Evolutionary conservation across 30 jellyfish, hydroid and myxozoan species (phyloP).

Genomic region (Cassiopea xamachana): DNA sequence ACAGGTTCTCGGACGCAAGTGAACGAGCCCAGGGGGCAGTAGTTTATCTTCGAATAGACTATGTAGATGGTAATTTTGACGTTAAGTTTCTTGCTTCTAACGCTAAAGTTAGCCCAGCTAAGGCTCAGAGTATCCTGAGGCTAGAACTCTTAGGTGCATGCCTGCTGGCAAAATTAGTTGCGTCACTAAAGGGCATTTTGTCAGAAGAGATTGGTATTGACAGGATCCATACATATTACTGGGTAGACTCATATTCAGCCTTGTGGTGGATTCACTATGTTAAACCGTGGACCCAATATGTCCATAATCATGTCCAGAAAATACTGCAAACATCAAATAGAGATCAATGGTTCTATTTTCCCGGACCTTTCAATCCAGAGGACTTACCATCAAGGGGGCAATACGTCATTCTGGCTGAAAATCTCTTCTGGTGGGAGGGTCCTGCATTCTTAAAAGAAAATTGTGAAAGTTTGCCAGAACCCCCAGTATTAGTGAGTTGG

Average conservation of each 20-base stretch:
- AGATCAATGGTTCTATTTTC: too few relatives aligned
- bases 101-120: slow-evolving; percentile 73
- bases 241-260: slow-evolving; percentile 77
- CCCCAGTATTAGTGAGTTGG: slow-evolving; percentile 24
- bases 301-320: slow-evolving; percentile 38
- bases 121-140: slow-evolving; percentile 62
- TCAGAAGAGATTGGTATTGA: slow-evolving; percentile 8
- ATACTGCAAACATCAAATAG: slow-evolving; percentile 42
- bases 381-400: neutral
- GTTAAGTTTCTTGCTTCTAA: slow-evolving; percentile 70
- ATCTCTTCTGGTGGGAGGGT: slow-evolving; percentile 72
- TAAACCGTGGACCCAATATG: slow-evolving; percentile 70
- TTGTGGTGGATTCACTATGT: slow-evolving; percentile 42
- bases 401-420: slow-evolving; percentile 14
- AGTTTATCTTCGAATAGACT: slow-evolving; percentile 64
- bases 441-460: slow-evolving; percentile 40
- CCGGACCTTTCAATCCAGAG: too few relatives aligned
- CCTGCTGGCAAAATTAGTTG: slow-evolving; percentile 63
- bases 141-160: slow-evolving; percentile 82
- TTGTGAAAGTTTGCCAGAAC: slow-evolving; percentile 36
- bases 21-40: slow-evolving; percentile 69
- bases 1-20: slow-evolving; percentile 82
- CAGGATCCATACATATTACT: slow-evolving; percentile 27
- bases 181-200: slow-evolving; percentile 3
- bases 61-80: slow-evolving; percentile 55